Percentiles rank a stretch among this genome's conserved stretches.
Evolutionary conservation across 2,888 invertebrate species (phyloP).

Genomic region (Lepidochitona cinerea): DNA sequence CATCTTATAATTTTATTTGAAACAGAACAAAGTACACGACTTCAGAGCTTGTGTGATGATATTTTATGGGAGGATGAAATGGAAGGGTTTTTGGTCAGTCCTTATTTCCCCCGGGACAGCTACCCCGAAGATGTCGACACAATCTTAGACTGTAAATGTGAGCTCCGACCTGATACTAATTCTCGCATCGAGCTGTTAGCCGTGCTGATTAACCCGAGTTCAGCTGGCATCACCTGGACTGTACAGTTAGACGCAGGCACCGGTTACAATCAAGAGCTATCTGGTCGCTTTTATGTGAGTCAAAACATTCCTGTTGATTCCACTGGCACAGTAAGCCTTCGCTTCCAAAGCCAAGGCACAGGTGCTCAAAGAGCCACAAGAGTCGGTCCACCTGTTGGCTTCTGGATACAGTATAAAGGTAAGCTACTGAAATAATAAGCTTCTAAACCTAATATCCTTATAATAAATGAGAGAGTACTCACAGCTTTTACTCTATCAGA

Average conservation of each 20-base stretch:
- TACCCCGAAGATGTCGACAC: not conserved
- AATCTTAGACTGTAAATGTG: not conserved
- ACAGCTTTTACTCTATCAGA: too few species aligned
- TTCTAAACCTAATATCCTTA: too few species aligned
- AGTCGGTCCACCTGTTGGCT: not conserved
- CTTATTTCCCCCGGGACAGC: not conserved
- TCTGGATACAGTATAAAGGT: not conserved
- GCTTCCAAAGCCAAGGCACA: not conserved
- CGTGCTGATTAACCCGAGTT: not conserved
- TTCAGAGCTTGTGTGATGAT: not conserved
- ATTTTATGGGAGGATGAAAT: not conserved
- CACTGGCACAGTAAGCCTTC: not conserved
- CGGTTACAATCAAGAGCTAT: not conserved
- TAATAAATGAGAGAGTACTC: too few species aligned
- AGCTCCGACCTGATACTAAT: not conserved
- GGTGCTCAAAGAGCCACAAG: not conserved
- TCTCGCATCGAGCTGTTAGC: not conserved
- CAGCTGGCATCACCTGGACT: not conserved
- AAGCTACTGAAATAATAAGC: too few species aligned
- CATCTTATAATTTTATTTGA: too few species aligned
- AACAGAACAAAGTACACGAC: too few species aligned
- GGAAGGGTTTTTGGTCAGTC: not conserved
- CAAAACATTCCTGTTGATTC: not conserved
- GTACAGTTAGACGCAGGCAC: not conserved
- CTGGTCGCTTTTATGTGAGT: not conserved